Conservation (phyloP, 2,888 invertebrate species). For the Heteropelma amictum region DNA sequence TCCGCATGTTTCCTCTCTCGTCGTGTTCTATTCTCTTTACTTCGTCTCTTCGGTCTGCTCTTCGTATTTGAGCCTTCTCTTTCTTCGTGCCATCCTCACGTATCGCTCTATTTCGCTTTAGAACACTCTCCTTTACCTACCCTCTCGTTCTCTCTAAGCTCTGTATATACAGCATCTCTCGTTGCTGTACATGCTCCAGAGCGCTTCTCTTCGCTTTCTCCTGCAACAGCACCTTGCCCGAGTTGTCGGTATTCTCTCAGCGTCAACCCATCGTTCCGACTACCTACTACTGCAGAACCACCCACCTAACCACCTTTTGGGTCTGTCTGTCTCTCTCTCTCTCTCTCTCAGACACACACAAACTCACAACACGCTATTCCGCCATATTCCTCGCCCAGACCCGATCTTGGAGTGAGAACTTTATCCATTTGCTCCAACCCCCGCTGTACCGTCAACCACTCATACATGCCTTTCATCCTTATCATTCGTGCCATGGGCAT, state of each 20-base stretch:
- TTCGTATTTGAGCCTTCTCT: conserved; percentile 18
- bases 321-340: conserved; percentile 48
- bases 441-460: conserved; percentile 7
- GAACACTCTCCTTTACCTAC: conserved; percentile 7
- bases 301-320: conserved; percentile 29
- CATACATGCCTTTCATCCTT: neutral
- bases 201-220: conserved; percentile 37
- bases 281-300: conserved; percentile 43
- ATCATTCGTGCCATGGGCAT: neutral
- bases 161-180: conserved; percentile 6
- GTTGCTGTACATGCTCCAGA: conserved; percentile 4
- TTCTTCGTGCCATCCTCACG: neutral
- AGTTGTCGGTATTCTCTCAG: conserved; percentile 47
- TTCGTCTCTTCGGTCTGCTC: conserved; percentile 46
- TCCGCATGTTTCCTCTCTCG: conserved; percentile 55
- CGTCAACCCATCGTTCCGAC: conserved; percentile 45
- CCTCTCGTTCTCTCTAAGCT: conserved; percentile 11
- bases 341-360: no score
- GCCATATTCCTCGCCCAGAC: conserved; percentile 26
- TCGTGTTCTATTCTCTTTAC: conserved; percentile 31
- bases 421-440: conserved; percentile 19
- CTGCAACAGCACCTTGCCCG: conserved; percentile 39
- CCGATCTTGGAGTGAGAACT: conserved; percentile 9
- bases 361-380: no score
- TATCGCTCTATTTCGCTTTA: neutral